Conservation (phyloP, 2,113 vertebrate species). For the Xyrauchen texanus region DNA sequence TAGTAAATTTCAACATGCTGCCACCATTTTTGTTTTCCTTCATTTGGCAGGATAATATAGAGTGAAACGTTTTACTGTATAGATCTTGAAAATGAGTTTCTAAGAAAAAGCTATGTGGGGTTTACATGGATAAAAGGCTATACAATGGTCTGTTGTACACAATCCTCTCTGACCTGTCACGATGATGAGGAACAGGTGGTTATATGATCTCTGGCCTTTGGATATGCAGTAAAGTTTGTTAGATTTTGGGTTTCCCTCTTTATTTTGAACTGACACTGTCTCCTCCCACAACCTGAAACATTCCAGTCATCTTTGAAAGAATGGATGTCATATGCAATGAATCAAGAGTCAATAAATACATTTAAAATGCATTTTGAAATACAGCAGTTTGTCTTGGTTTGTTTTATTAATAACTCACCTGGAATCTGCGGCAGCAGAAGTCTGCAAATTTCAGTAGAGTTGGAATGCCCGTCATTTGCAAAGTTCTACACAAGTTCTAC, state of each 20-base stretch:
- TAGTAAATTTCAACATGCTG: constrained; percentile 89
- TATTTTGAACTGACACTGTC: constrained; percentile 11
- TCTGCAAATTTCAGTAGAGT: too few relatives aligned
- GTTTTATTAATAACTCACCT: constrained; percentile 64
- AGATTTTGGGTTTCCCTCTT: constrained; percentile 90
- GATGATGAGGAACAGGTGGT: constrained; percentile 85
- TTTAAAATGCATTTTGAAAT: constrained; percentile 22
- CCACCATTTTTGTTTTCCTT: constrained; percentile 82
- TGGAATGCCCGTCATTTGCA: too few relatives aligned
- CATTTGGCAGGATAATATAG: constrained; percentile 99
- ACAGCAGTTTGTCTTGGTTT: constrained; percentile 66
- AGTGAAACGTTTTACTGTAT: constrained; percentile 93
- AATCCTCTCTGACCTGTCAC: constrained; percentile 72
- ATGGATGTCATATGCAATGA: constrained; percentile 94
- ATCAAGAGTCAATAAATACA: constrained; percentile 67
- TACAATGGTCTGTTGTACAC: constrained; percentile 85
- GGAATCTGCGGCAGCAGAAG: neutral
- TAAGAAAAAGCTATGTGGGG: constrained; percentile 83
- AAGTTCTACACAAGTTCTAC: too few relatives aligned
- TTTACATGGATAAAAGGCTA: constrained; percentile 88
- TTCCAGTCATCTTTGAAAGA: constrained; percentile 88
- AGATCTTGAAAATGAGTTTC: constrained; percentile 63
- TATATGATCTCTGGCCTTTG: constrained; percentile 78
- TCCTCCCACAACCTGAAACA: constrained; percentile 67
- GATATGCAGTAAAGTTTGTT: constrained; percentile 98